These are phyloP conservation scores for Nomia melanderi DNA, from an alignment of 1,140 invertebrate genomes.

Conservation along the genomic window DNA sequence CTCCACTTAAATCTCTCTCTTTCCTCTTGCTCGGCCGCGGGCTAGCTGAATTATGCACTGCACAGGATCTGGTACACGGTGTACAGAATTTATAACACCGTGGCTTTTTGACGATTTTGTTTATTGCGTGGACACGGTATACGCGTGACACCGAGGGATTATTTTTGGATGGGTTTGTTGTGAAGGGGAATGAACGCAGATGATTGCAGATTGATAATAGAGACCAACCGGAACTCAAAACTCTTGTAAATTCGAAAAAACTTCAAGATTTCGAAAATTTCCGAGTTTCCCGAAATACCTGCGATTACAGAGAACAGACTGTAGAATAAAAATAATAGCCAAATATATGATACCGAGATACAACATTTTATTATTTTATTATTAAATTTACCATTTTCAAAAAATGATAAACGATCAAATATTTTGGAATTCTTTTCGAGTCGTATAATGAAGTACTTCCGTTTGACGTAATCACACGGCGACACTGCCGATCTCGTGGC, in stretches of 20 bases:
- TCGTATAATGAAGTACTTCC: background rate
- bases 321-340: too few species aligned
- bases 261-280: too few species aligned
- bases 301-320: too few species aligned
- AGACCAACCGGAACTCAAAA: too few species aligned
- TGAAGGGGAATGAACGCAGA: background rate
- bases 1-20: constrained; percentile 22
- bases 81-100: constrained; percentile 11
- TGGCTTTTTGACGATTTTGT: constrained; percentile 29
- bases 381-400: too few species aligned
- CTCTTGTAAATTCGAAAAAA: too few species aligned
- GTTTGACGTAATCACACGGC: constrained; percentile 5
- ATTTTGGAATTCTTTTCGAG: background rate
- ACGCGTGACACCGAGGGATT: background rate
- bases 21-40: background rate
- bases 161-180: constrained; percentile 2
- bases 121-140: constrained; percentile 10
- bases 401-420: background rate
- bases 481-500: background rate
- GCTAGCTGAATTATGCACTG: background rate
- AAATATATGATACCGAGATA: too few species aligned
- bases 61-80: background rate
- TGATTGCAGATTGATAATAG: too few species aligned
- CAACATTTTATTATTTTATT: too few species aligned
- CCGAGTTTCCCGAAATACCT: too few species aligned